Base-by-base conservation (phyloP, 2,888 invertebrate genomes). In the Asteroscopus sphinx region DNA sequence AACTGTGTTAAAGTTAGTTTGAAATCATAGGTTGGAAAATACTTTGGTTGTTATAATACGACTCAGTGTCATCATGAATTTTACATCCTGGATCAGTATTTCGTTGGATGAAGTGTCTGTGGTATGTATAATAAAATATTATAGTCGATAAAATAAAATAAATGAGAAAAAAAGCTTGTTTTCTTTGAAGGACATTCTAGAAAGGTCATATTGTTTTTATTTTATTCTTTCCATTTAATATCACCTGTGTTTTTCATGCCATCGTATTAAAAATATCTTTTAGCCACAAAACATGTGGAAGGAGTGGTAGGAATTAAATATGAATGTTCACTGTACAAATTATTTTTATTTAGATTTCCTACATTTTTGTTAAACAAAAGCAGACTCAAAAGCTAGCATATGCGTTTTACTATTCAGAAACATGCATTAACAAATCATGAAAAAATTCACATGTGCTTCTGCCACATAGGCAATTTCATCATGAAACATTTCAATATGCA, bases 101-200 rank as follows among this genome's bases (percentile, higher is more conserved):
- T 76, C 53, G 45, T 72, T 83, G 89, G 88, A 88, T 90, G 88
- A 89, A 89, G 91, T 92, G 92, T 81, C 77, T 81, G 87, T 91
- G 93, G 93, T 93, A 88, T 53, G 93, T 92, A 88, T 81, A 41
- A 28, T 37, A 8, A 17, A 32, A 37, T 21, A 44, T 33, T 51
- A 39, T 25, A 9, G 12, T 40, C 35, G 40, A 48, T 41, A 54
- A 26, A 36, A 26, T 48, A 11, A 39, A 28, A 47, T 3, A 68
- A 42, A 39, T 17, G n/a, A 41, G 33, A 58, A 76, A 71, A 35
- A 74, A 77, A 76, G 72, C 61, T 65, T 73, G 62, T 62, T 61
- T 11, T 33, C 65, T 75, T 62, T 76, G 73, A 73, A 78, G 75
- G 79, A 71, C 79, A 79, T 78, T 80, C 69, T 57, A 68, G 73